These are phyloP conservation scores for Dryobota labecula DNA, from an alignment of 2,888 invertebrate species.

Conservation along the genomic window DNA sequence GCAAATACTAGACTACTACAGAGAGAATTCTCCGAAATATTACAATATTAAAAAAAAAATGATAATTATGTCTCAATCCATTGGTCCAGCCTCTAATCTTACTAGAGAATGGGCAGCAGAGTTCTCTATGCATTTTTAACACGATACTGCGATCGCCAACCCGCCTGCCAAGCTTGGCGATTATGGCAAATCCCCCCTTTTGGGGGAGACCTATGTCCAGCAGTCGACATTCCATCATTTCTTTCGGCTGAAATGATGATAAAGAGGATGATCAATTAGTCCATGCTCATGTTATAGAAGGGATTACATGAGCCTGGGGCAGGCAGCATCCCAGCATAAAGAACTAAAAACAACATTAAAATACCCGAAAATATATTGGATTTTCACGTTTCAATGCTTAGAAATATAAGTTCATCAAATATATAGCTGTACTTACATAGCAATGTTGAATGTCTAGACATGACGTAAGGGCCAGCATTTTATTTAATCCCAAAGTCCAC, in stretches of 20 bases:
- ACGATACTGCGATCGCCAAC: too few relatives aligned
- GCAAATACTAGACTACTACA: neutral
- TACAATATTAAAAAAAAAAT: too few relatives aligned
- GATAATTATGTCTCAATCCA: too few relatives aligned
- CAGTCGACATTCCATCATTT: too few relatives aligned
- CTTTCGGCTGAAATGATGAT: too few relatives aligned
- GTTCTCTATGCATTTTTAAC: too few relatives aligned
- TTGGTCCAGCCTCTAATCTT: too few relatives aligned
- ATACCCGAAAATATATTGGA: slow-evolving; percentile 5
- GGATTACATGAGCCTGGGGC: neutral
- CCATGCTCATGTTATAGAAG: neutral
- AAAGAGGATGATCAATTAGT: too few relatives aligned
- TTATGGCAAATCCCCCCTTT: too few relatives aligned
- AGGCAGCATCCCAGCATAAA: neutral
- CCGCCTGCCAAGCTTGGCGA: too few relatives aligned
- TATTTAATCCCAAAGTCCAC: slow-evolving; percentile 34
- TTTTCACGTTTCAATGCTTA: slow-evolving; percentile 4
- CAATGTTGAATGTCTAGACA: slow-evolving; percentile 45
- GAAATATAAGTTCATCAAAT: slow-evolving; percentile 10
- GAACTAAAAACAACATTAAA: neutral
- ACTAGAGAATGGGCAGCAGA: too few relatives aligned
- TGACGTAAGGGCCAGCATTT: slow-evolving; percentile 31
- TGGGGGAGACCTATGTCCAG: too few relatives aligned
- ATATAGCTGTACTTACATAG: neutral
- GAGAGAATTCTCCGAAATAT: neutral